phyloP scores from a whole-genome alignment of 2,113 vertebrate genomes.

The Lycocorax pyrrhopterus region DNA sequence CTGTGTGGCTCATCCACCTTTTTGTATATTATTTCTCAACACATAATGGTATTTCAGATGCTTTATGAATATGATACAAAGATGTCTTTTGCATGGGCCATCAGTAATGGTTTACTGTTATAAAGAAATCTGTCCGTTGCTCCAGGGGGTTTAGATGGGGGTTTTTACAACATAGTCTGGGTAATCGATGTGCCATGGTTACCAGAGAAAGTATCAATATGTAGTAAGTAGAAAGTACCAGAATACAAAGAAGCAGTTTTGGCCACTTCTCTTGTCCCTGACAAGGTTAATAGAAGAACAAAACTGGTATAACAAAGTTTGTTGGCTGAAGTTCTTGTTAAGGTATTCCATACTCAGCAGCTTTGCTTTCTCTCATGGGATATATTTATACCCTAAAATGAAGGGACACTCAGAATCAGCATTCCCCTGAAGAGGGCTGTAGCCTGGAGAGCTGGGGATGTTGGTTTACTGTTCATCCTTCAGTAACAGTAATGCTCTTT shows the following conservation, averaged over 20 bases:
- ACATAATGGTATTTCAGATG: neutral
- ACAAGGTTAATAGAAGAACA: neutral
- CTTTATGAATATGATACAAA: neutral
- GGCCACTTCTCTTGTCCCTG: neutral
- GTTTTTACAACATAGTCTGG: neutral
- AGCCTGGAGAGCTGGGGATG: neutral
- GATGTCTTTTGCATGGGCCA: neutral
- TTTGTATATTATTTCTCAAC: neutral
- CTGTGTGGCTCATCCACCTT: neutral
- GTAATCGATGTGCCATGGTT: neutral
- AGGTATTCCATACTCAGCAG: constrained; percentile 12
- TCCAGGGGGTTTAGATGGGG: neutral
- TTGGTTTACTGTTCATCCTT: constrained; percentile 11
- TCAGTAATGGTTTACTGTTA: neutral
- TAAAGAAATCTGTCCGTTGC: neutral
- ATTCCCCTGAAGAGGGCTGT: neutral
- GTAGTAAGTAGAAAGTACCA: neutral
- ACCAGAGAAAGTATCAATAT: neutral
- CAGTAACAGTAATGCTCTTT: constrained; percentile 12
- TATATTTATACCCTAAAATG: constrained; percentile 33
- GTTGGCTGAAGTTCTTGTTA: neutral
- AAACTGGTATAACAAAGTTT: neutral
- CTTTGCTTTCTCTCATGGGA: constrained; percentile 1
- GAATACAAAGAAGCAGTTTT: neutral
- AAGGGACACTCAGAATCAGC: neutral